Evolutionary conservation across 1,140 invertebrate species (phyloP), one percentile per base, ranked within the genome.

Genomic region (Bradysia coprophila): DNA sequence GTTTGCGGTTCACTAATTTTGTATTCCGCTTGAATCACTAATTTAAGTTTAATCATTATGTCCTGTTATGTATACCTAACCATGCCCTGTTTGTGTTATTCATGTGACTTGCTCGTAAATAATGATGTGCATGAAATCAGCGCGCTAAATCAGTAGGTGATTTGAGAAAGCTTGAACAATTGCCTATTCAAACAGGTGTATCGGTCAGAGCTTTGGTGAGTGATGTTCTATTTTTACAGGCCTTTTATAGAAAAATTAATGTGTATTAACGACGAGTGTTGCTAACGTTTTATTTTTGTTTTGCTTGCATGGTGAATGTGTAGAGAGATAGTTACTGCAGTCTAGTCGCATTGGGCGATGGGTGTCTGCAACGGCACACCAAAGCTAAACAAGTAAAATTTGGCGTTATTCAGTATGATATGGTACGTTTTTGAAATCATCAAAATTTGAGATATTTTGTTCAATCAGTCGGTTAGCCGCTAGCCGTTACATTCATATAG

Each of bases 141-240:
- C 61, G 58, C 55, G 54, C 58, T 58, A 64, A 60, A 44, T 65
- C 61, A 40, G 61, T 60, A 46, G 56, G 57, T 46, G 65, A 64
- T 55, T 57, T 65, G 48, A 55, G 59, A 48, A 42, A 62, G 45
- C 57, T 50, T 46, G 54, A 57, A 45, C 47, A 51, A 46, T 48
- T 52, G 44, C 49, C 51, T 47, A 56, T 56, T 48, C 63, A 66
- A 46, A 56, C 58, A 44, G 63, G 65, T 49, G 68, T 72, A 39
- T 71, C 66, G 51, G 69, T 72, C 48, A 66, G 65, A 58, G 63
- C 65, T 48, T 63, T 73, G 60, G 71, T 73, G 68, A 71, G 70
- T 66, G 56, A 44, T 41, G 47, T 46, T 42, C 9, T 9, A 31
- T 31, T 9, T 36, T 37, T 44, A 21, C 19, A 18, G n/a, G 22